A percentile compares a stretch with the other conserved stretches of the same genome.
These are phyloP conservation scores for Ophion obscuratus DNA, from an alignment of 2,888 invertebrate genomes.

Conservation along the genomic window DNA sequence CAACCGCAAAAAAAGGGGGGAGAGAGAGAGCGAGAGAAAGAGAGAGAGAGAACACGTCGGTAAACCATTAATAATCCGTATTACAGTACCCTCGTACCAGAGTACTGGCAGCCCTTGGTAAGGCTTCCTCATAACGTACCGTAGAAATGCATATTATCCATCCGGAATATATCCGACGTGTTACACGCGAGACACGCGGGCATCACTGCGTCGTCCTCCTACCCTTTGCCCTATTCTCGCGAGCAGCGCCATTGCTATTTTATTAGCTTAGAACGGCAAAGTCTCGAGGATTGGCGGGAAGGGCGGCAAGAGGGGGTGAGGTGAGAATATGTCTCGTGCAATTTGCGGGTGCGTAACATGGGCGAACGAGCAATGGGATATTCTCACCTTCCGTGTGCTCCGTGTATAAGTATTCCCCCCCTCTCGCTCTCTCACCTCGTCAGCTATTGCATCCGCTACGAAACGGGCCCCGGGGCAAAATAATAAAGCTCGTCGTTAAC, in stretches of 20 bases:
- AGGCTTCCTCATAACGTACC: slow-evolving; percentile 81
- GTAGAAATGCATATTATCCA: slow-evolving; percentile 83
- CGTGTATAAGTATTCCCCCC: slow-evolving; percentile 10
- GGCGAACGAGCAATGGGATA: slow-evolving; percentile 60
- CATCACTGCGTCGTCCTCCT: slow-evolving; percentile 63
- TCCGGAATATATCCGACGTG: slow-evolving; percentile 79
- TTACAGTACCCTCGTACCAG: slow-evolving; percentile 72
- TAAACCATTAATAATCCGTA: slow-evolving; percentile 79
- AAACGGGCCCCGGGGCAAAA: not conserved
- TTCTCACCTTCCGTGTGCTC: slow-evolving; percentile 25
- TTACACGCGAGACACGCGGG: slow-evolving; percentile 77
- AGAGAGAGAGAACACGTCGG: slow-evolving; percentile 64
- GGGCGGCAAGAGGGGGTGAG: not conserved
- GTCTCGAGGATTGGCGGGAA: not conserved
- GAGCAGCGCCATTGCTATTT: slow-evolving; percentile 72
- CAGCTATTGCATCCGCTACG: not conserved
- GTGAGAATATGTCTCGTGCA: slow-evolving; percentile 72
- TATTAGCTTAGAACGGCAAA: slow-evolving; percentile 79
- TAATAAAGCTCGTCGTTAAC: slow-evolving; percentile 5
- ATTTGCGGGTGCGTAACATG: slow-evolving; percentile 75
- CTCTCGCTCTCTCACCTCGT: not conserved
- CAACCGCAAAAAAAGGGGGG: slow-evolving; percentile 27
- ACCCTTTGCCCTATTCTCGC: slow-evolving; percentile 24
- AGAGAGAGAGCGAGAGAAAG: slow-evolving; percentile 45
- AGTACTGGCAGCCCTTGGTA: slow-evolving; percentile 69